Conservation (phyloP, 2,113 vertebrate genomes). For the Myiagra hebetior region DNA sequence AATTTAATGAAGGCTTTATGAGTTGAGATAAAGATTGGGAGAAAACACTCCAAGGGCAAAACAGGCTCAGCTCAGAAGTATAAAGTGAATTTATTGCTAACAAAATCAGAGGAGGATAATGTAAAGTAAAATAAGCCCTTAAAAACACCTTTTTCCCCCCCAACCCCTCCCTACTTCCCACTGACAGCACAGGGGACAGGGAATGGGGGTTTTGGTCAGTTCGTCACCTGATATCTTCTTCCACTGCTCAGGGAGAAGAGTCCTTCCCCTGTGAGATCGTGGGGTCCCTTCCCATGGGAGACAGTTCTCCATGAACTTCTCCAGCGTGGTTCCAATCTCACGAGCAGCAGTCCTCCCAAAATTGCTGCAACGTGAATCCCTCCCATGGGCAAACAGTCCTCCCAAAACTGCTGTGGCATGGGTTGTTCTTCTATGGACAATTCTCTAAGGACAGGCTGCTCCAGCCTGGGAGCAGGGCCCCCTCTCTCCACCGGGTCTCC, state of each 20-base stretch:
- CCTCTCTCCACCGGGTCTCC: background rate
- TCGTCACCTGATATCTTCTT: background rate
- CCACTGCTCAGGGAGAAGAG: background rate
- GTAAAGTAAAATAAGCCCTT: background rate
- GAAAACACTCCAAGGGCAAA: background rate
- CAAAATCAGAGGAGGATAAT: background rate
- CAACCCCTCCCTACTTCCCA: background rate
- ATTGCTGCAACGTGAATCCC: background rate
- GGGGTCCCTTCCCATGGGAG: background rate
- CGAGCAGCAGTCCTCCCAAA: background rate
- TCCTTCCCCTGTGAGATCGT: background rate
- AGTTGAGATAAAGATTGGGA: background rate
- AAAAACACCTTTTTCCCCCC: background rate
- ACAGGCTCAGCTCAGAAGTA: background rate
- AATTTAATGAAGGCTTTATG: background rate
- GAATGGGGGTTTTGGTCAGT: background rate
- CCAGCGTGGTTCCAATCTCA: background rate
- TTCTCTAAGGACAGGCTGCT: background rate
- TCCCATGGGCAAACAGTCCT: too few species aligned
- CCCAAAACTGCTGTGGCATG: background rate
- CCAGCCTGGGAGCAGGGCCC: background rate
- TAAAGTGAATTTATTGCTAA: background rate
- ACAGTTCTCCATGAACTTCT: background rate
- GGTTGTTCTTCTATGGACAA: background rate
- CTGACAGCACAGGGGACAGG: fast-evolving